These are phyloP conservation scores for Pristiophorus japonicus DNA, from an alignment of 2,113 vertebrate species.

Conservation along the genomic window DNA sequence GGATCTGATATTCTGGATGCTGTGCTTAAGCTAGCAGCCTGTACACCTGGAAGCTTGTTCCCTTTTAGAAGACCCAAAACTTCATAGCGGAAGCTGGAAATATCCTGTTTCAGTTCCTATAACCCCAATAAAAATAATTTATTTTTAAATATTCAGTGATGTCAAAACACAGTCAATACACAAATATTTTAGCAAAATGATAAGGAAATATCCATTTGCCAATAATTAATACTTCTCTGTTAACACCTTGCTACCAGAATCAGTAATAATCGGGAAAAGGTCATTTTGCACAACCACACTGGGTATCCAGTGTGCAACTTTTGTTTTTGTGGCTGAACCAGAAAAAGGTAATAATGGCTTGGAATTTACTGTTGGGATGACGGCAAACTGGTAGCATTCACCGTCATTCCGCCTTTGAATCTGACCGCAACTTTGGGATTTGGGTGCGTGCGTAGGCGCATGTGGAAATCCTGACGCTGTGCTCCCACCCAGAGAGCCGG, in stretches of 20 bases:
- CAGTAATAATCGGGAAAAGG: neutral
- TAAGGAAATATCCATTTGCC: neutral
- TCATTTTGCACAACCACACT: neutral
- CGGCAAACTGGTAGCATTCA: too few relatives aligned
- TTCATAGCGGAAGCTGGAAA: slow-evolving; percentile 96
- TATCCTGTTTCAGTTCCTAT: slow-evolving; percentile 95
- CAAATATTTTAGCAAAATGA: neutral
- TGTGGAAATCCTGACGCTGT: too few relatives aligned
- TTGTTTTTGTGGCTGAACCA: neutral
- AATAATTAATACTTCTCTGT: neutral
- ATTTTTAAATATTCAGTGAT: neutral
- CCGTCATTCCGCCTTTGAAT: too few relatives aligned
- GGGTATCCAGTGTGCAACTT: neutral
- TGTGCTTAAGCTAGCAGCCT: slow-evolving; percentile 48
- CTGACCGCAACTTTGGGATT: too few relatives aligned
- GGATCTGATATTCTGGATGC: slow-evolving; percentile 60
- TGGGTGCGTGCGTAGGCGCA: too few relatives aligned
- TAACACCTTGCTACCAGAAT: neutral
- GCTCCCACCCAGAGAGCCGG: too few relatives aligned
- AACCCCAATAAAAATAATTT: slow-evolving; percentile 41
- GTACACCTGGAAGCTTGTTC: slow-evolving; percentile 55
- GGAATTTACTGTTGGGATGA: too few relatives aligned
- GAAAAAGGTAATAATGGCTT: neutral
- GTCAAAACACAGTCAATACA: neutral
- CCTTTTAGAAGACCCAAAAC: slow-evolving; percentile 83